These are phyloP conservation scores for Planococcus citri DNA, from an alignment of 1,140 invertebrate genomes.

Conservation along the genomic window DNA sequence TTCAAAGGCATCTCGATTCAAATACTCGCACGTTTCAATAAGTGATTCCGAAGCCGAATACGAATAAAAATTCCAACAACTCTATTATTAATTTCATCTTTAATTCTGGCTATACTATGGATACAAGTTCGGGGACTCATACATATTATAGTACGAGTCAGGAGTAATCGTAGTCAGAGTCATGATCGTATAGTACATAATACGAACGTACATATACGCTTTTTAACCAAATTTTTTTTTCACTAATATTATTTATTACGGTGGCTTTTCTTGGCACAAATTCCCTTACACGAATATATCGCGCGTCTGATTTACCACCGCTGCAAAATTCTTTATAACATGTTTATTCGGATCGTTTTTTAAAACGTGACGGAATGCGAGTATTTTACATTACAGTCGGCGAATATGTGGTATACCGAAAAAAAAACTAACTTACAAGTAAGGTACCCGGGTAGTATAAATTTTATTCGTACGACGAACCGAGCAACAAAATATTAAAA, in stretches of 20 bases:
- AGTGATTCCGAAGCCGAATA: no score
- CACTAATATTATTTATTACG: background rate
- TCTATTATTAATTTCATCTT: no score
- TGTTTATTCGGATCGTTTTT: slow-evolving; percentile 1
- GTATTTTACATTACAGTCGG: background rate
- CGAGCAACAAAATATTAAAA: no score
- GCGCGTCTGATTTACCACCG: slow-evolving; percentile 5
- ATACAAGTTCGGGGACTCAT: no score
- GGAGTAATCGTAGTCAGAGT: no score
- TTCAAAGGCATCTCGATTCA: no score
- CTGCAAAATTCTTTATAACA: slow-evolving; percentile 1
- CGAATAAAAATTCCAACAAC: no score
- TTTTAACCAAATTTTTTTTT: background rate
- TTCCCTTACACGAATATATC: background rate
- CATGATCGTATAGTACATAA: no score
- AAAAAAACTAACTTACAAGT: background rate
- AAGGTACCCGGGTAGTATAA: background rate
- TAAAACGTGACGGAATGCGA: slow-evolving; percentile 6
- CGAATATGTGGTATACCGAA: background rate
- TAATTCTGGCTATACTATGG: no score
- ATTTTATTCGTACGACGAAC: background rate
- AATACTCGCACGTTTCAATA: no score
- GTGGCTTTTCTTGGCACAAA: slow-evolving; percentile 6
- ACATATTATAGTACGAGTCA: no score
- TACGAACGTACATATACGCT: background rate